Evolutionary conservation across 2,888 invertebrate genomes (phyloP), one percentile per base, ranked within the genome.

Genomic region (Eretmocerus hayati): DNA sequence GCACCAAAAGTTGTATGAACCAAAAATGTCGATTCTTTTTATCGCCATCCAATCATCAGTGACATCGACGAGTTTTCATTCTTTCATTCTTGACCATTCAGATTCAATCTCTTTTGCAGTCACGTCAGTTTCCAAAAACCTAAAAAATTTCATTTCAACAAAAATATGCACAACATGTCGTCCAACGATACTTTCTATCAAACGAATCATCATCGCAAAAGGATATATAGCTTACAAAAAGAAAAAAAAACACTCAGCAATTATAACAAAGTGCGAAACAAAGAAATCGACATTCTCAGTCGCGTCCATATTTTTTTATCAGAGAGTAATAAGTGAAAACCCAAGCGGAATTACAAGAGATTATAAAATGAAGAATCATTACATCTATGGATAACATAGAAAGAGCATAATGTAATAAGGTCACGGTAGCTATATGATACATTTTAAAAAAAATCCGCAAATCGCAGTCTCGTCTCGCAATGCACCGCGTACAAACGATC

Each of bases 271-370:
- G 9, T n/a, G 36, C n/a, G 23, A 42, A 53, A 40, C 31, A 53
- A 47, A 48, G 33, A 49, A 50, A 23, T 42, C 42, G 43, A 53
- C 39, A 53, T 48, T 50, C 48, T 42, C 43, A 39, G 39, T 50
- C 50, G 50, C 53, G 50, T 48, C 48, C 53, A 46, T 54, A 54
- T 54, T 54, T 54, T 54, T 54, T 54, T 54, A 54, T n/a, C n/a
- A 50, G 48, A 37, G 20, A 45, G 22, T 13, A 37, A 22, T 5
- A 26, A 36, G 48, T 11, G 19, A 38, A 32, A 38, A 38, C 36
- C 20, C 30, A 26, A 43, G 37, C 23, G 41, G 15, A 33, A 30
- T 6, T 22, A 11, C 13, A 5, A 22, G 18, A 51, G 21, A 37
- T 2, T 35, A 23, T 22, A 40, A 32, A 4, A 15, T 16, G 20